A percentile compares a stretch with the other conserved stretches of the same genome.
phyloP scores from a whole-genome alignment of 2,113 vertebrate species.

The Aythya baeri region DNA sequence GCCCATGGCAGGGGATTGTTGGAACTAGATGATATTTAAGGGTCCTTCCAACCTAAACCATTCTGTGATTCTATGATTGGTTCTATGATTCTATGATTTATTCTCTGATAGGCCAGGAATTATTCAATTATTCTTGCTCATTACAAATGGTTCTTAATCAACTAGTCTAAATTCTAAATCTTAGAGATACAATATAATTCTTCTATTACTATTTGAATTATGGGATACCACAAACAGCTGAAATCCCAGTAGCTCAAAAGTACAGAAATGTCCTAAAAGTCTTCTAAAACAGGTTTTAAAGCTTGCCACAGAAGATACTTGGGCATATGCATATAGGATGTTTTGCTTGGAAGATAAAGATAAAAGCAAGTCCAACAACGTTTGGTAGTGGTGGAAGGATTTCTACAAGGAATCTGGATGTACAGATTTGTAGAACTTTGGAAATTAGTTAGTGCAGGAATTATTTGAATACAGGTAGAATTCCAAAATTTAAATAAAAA shows the following conservation, averaged over 20 bases:
- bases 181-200: background rate
- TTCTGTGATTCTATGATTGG: too few relatives aligned
- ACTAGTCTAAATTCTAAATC: background rate
- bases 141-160: background rate
- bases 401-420: background rate
- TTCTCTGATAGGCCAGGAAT: background rate
- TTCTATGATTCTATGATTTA: background rate
- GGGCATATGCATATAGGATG: rapidly evolving
- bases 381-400: background rate
- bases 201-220: background rate
- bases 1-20: too few relatives aligned
- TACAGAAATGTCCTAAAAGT: background rate
- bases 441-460: background rate
- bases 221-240: background rate
- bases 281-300: background rate
- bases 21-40: too few relatives aligned
- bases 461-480: background rate
- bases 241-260: background rate
- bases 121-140: background rate
- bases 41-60: too few relatives aligned
- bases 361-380: background rate
- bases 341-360: background rate
- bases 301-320: background rate
- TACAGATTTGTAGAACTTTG: background rate
- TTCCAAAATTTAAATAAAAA: background rate